phyloP scores from a whole-genome alignment of 2,113 vertebrate species.

The Poicephalus gulielmi region DNA sequence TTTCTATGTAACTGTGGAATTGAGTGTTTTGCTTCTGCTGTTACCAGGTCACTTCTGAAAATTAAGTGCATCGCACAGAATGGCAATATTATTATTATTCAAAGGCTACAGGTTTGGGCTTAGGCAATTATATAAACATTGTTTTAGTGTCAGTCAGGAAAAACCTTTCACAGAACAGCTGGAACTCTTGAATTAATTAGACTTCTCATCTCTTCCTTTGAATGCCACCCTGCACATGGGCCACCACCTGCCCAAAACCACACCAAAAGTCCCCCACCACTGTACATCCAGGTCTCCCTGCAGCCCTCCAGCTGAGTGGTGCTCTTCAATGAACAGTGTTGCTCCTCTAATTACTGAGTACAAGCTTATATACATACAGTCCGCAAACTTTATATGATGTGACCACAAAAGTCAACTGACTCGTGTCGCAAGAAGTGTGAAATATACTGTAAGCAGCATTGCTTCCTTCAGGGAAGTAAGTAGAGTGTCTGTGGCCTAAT shows the following conservation, averaged over 20 bases:
- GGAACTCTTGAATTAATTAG: constrained; percentile 11
- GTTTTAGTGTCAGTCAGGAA: constrained; percentile 30
- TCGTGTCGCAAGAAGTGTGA: not conserved
- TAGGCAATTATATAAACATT: constrained; percentile 48
- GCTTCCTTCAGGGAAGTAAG: not conserved
- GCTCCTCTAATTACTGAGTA: not conserved
- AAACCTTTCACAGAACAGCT: constrained; percentile 40
- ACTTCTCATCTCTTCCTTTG: not conserved
- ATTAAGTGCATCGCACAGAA: constrained; percentile 46
- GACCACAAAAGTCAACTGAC: not conserved
- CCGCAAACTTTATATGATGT: not conserved
- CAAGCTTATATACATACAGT: not conserved
- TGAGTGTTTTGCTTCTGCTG: constrained; percentile 56
- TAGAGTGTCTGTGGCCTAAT: not conserved
- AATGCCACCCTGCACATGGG: not conserved
- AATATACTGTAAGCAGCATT: not conserved
- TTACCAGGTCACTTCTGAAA: constrained; percentile 61
- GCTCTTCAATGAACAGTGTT: not conserved
- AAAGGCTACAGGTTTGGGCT: constrained; percentile 44
- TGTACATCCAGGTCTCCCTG: not conserved
- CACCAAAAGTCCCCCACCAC: not conserved
- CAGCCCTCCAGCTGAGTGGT: not conserved
- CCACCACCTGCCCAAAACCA: not conserved
- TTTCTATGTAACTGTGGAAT: constrained; percentile 60
- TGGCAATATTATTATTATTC: constrained; percentile 11